Evolutionary conservation across 2,113 vertebrate genomes (phyloP), one percentile per base, ranked within the genome.

Genomic region (Cygnus buccinator): DNA sequence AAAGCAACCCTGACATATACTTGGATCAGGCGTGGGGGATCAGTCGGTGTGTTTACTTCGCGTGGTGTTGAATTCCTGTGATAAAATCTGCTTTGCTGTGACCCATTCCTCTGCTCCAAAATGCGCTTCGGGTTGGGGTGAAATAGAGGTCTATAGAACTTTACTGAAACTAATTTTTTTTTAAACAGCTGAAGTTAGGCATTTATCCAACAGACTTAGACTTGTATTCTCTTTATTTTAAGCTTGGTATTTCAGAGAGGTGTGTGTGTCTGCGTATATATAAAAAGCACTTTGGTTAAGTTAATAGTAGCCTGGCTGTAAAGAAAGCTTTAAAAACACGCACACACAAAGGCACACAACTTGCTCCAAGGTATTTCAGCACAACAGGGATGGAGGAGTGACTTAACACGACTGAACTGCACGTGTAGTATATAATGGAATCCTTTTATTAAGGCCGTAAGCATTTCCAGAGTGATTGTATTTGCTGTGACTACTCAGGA

Each of bases 341-440:
- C 13, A 23, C 48, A 19, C 44, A n/a, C 20, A 10, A 43, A 43
- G 41, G 20, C 8, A 65, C 23, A 63, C 35, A 14, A 8, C 26
- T 65, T 28, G 3, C 25, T 88, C 26, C 4, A 0, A 39, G 50
- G 11, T 46, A 12, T 83, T 79, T 79, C 66, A 43, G 29, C 50
- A 43, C 43, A 46, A 0, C 10, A 19, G 33, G 35, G 54, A 23
- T 5, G 44, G 39, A 67, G 23, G 23, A 41, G 28, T 31, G 37
- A 17, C 29, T 57, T n/a, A 26, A 23, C 41, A 31, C n/a, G 44
- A 10, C 58, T 54, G 4, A 66, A 16, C 20, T 22, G 10, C 1
- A 0, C 1, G 6, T 10, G 5, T 16, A 3, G n/a, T 12, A 6
- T 7, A 0, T 37, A n/a, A 21, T 4, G 19, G 21, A 28, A 41